A percentile compares a stretch with the other conserved stretches of the same genome.
Conservation (phyloP, 2,113 vertebrate genomes). For the Romanogobio albipinnatus region DNA sequence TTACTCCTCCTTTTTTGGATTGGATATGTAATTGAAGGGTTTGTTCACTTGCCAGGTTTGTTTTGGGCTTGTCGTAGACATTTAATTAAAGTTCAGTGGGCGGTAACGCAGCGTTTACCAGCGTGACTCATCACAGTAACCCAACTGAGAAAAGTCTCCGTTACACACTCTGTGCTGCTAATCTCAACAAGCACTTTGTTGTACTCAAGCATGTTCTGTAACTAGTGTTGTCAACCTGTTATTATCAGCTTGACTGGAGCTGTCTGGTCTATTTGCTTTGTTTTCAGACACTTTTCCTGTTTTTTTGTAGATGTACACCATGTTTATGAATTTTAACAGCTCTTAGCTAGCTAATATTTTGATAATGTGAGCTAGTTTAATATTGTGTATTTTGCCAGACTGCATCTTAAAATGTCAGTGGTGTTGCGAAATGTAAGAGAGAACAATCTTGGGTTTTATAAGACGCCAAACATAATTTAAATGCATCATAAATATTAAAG, state of each 20-base stretch:
- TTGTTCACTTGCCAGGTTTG: constrained; percentile 6
- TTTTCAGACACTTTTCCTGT: background rate
- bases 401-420: background rate
- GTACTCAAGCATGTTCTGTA: background rate
- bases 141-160: background rate
- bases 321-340: background rate
- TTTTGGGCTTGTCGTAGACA: constrained; percentile 1
- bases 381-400: background rate
- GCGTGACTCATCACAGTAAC: constrained; percentile 10
- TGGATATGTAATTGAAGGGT: background rate
- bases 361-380: background rate
- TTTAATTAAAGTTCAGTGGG: constrained; percentile 8
- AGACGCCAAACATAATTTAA: background rate
- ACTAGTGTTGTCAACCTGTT: background rate
- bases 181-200: constrained; percentile 13
- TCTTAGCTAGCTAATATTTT: background rate
- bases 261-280: background rate
- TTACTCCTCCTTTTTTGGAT: background rate
- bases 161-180: background rate
- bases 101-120: background rate
- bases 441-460: background rate
- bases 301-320: background rate
- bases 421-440: background rate
- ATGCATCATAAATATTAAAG: background rate
- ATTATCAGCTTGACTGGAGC: background rate